These are phyloP conservation scores for Hystrix cristata DNA, from an alignment of 2,113 vertebrate species.

Conservation along the genomic window DNA sequence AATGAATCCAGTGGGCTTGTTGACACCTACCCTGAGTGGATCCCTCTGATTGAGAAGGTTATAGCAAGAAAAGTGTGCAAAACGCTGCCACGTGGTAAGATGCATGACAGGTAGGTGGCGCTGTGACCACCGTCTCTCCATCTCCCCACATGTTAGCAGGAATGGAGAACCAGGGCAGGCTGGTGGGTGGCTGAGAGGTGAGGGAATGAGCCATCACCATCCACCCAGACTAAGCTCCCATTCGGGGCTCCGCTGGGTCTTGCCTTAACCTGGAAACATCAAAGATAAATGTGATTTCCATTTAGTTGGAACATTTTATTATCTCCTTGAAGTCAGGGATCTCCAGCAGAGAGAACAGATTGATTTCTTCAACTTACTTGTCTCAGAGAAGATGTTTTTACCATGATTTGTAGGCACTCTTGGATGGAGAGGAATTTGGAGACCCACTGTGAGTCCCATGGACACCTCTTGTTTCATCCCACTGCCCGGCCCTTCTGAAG, in stretches of 20 bases:
- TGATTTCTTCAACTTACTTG: conserved; percentile 25
- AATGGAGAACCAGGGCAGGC: background rate
- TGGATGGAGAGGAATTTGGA: background rate
- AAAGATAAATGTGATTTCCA: conserved; percentile 55
- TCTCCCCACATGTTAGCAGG: background rate
- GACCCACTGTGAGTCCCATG: background rate
- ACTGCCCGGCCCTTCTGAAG: background rate
- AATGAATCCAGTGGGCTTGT: background rate
- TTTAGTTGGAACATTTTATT: conserved; percentile 49
- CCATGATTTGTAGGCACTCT: background rate
- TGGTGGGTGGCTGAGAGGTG: background rate
- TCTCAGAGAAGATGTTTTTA: conserved; percentile 1
- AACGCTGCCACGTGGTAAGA: background rate
- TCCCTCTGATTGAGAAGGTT: background rate
- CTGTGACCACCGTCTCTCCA: background rate
- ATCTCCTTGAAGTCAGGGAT: conserved; percentile 15
- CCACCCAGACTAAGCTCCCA: background rate
- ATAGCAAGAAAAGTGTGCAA: background rate
- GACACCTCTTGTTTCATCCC: background rate
- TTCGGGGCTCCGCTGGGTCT: background rate
- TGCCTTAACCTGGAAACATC: background rate
- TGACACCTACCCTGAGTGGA: background rate
- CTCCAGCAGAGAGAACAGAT: conserved; percentile 20
- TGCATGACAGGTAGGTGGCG: background rate
- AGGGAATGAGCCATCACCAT: background rate